These are phyloP conservation scores for Perizoma flavofasciatum DNA, from an alignment of 2,888 invertebrate genomes.

Conservation along the genomic window DNA sequence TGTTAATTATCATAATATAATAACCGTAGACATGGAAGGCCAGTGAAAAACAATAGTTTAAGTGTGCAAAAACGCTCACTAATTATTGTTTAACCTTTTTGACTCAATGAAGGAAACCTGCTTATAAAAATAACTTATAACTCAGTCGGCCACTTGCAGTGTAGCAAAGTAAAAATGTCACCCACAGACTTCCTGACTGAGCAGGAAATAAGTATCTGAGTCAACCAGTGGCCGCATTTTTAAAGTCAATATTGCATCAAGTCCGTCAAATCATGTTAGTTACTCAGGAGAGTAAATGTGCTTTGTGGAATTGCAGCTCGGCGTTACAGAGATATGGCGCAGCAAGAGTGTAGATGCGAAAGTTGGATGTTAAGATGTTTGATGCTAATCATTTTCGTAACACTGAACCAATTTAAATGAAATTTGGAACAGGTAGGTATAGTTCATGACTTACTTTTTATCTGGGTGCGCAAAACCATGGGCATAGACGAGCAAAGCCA, in stretches of 20 bases:
- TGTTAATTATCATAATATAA: constrained; percentile 16
- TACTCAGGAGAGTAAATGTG: background rate
- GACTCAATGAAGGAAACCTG: constrained; percentile 7
- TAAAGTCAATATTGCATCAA: constrained; percentile 15
- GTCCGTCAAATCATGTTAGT: constrained; percentile 2
- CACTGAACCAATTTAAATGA: too few species aligned
- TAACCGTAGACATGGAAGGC: constrained; percentile 15
- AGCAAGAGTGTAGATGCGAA: too few species aligned
- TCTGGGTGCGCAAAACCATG: too few species aligned
- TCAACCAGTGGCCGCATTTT: constrained; percentile 23
- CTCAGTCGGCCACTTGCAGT: background rate
- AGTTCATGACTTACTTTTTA: too few species aligned
- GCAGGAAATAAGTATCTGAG: constrained; percentile 21
- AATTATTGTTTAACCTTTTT: constrained; percentile 19
- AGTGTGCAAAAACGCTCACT: constrained; percentile 12
- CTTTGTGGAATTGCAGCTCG: background rate
- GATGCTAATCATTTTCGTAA: too few species aligned
- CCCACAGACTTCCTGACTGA: constrained; percentile 17
- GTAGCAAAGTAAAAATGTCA: constrained; percentile 6
- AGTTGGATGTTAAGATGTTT: too few species aligned
- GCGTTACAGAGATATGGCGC: too few species aligned
- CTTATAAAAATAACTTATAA: background rate
- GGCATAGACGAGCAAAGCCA: too few species aligned
- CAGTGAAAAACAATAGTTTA: constrained; percentile 15
- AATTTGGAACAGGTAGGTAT: too few species aligned